A percentile compares a stretch with the other conserved stretches of the same genome.
phyloP scores from a whole-genome alignment of 37 sponge, comb jelly and placozoan species.

The Mnemiopsis leidyi region DNA sequence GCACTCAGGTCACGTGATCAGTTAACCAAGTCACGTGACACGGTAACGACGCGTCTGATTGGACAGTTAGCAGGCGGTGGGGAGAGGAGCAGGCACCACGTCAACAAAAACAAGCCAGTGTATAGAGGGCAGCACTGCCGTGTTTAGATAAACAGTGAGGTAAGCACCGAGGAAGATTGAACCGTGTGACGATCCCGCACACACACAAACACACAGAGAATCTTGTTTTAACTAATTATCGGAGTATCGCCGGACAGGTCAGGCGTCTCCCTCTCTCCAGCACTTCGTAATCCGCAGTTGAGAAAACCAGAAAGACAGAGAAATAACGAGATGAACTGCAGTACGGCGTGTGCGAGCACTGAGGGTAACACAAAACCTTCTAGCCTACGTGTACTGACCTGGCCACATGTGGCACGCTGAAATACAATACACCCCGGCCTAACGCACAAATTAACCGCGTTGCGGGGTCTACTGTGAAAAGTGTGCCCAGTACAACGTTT shows the following conservation, averaged over 20 bases:
- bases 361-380: neutral
- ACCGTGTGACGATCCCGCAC: too few relatives aligned
- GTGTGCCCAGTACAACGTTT: neutral
- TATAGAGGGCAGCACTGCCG: neutral
- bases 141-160: conserved; percentile 6
- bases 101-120: neutral
- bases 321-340: neutral
- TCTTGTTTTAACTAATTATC: too few relatives aligned
- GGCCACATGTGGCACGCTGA: neutral
- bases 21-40: neutral
- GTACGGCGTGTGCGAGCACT: neutral
- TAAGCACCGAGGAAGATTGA: neutral
- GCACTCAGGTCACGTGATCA: neutral
- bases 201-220: too few relatives aligned
- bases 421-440: neutral
- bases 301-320: neutral
- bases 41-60: neutral
- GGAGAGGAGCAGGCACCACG: neutral
- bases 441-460: neutral
- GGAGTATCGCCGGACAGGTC: neutral
- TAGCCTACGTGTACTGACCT: neutral
- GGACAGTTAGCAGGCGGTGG: neutral
- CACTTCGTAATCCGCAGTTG: neutral
- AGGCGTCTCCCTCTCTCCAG: neutral
- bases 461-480: neutral